Evolutionary conservation across 2,888 invertebrate genomes (phyloP).

Genomic region (Heliconius cydno): DNA sequence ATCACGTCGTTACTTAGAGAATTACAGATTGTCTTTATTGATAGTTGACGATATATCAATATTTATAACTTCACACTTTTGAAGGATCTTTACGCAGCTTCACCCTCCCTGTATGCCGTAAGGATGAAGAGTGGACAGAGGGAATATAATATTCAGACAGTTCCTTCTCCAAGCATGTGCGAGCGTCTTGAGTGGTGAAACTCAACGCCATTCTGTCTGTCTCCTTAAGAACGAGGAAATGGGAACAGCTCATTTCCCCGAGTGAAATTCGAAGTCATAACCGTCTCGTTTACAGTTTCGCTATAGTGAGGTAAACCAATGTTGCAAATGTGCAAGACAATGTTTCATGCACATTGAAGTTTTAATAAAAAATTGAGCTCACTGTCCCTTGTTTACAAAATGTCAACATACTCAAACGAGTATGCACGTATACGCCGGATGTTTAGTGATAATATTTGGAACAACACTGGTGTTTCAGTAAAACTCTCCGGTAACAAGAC

Average conservation of each 20-base stretch:
- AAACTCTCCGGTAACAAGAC: too few relatives aligned
- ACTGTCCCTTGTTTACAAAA: too few relatives aligned
- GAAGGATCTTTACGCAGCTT: background rate
- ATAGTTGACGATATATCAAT: background rate
- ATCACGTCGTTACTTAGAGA: conserved; percentile 13
- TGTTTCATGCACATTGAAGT: too few relatives aligned
- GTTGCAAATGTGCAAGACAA: too few relatives aligned
- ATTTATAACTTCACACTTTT: conserved; percentile 18
- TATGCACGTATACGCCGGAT: too few relatives aligned
- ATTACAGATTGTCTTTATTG: conserved; percentile 16
- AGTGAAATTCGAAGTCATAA: background rate
- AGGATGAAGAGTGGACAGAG: background rate
- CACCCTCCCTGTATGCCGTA: background rate
- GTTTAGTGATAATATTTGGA: too few relatives aligned
- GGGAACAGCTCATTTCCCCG: background rate
- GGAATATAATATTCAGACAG: background rate
- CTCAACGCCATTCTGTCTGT: background rate
- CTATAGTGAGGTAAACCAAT: too few relatives aligned
- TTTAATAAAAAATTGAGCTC: too few relatives aligned
- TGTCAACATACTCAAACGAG: too few relatives aligned
- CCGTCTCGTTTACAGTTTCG: background rate
- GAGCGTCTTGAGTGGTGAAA: background rate
- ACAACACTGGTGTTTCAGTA: too few relatives aligned
- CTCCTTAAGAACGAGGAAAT: background rate
- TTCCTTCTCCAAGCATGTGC: too few relatives aligned